These are phyloP conservation scores for Lycaon pictus DNA, from an alignment of 2,113 vertebrate genomes.

Conservation along the genomic window DNA sequence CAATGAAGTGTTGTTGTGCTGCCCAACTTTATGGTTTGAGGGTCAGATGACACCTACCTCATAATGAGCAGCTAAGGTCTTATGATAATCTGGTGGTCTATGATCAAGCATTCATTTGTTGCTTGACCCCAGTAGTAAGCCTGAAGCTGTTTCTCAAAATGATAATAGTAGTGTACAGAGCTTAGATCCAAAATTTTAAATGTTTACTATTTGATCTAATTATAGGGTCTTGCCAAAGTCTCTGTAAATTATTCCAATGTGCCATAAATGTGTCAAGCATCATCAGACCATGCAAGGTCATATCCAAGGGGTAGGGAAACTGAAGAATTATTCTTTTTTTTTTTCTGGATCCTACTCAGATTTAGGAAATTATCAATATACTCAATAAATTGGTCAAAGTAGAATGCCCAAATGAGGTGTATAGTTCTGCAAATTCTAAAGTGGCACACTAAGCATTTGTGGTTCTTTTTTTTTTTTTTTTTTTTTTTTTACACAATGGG, in stretches of 20 bases:
- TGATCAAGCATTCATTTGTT: neutral
- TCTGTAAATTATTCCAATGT: neutral
- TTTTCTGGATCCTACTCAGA: neutral
- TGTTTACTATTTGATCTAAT: neutral
- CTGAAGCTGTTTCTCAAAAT: conserved; percentile 17
- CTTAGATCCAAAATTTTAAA: neutral
- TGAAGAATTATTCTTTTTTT: neutral
- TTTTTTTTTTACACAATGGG: neutral
- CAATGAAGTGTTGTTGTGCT: neutral
- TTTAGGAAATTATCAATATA: neutral
- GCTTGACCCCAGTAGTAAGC: neutral
- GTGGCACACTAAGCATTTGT: neutral
- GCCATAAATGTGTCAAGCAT: neutral
- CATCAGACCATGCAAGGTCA: neutral
- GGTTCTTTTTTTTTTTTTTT: neutral
- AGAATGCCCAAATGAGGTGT: neutral
- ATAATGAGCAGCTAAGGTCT: neutral
- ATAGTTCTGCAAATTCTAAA: neutral
- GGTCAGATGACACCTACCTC: neutral
- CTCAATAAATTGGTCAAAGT: neutral
- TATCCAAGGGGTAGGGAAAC: neutral
- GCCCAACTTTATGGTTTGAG: neutral
- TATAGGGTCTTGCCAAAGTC: neutral
- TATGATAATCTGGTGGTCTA: neutral
- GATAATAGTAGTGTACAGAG: neutral